phyloP scores from a whole-genome alignment of 2,888 invertebrate genomes.

The Orthosia incerta region DNA sequence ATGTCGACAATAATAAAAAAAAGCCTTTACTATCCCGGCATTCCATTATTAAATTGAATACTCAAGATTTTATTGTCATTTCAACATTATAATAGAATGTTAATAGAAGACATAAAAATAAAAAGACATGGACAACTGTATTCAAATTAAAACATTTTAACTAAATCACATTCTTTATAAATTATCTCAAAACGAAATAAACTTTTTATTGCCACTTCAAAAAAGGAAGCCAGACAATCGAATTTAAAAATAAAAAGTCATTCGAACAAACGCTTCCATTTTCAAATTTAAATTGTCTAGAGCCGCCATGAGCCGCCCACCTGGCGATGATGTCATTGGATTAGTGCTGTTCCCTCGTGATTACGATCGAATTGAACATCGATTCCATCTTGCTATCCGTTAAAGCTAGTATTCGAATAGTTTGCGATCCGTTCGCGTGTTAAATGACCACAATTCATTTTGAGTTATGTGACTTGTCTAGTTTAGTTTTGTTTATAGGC shows the following conservation, averaged over 20 bases:
- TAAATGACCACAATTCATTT: conserved; percentile 84
- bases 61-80: conserved; percentile 23
- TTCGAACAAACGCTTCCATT: conserved; percentile 63
- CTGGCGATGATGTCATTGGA: conserved; percentile 76
- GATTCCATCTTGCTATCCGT: conserved; percentile 70
- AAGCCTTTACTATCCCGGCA: too few relatives aligned
- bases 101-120: conserved; percentile 25
- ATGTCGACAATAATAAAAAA: background rate
- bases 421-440: conserved; percentile 83
- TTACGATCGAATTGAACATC: conserved; percentile 75
- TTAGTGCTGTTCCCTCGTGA: conserved; percentile 75
- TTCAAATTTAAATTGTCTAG: conserved; percentile 72
- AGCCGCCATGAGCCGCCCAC: conserved; percentile 71
- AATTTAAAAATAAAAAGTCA: conserved; percentile 64
- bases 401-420: conserved; percentile 63
- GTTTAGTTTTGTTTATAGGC: conserved; percentile 85
- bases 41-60: conserved; percentile 26
- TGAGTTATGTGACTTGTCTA: conserved; percentile 86
- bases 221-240: conserved; percentile 67
- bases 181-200: conserved; percentile 46
- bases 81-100: conserved; percentile 30
- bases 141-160: conserved; percentile 55
- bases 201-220: conserved; percentile 57
- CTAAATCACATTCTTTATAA: conserved; percentile 31
- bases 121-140: conserved; percentile 34